Percentiles rank a stretch among this genome's conserved stretches.
phyloP scores from a whole-genome alignment of 2,113 vertebrate species.

The Sander lucioperca region DNA sequence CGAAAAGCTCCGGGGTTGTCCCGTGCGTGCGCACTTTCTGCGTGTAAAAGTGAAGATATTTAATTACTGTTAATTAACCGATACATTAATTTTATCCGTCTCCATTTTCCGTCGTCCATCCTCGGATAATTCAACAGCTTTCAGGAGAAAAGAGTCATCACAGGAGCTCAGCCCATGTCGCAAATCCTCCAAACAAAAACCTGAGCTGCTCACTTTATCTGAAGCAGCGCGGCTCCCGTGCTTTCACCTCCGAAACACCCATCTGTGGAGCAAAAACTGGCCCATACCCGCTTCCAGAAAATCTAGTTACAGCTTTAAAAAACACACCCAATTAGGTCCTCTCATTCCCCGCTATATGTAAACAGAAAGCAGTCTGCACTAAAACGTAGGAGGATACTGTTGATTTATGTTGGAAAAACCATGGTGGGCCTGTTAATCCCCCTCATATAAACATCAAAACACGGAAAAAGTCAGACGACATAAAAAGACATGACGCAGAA shows the following conservation, averaged over 20 bases:
- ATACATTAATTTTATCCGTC: slow-evolving; percentile 37
- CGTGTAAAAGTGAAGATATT: slow-evolving; percentile 18
- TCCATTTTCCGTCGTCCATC: slow-evolving; percentile 68
- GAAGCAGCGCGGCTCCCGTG: slow-evolving; percentile 35
- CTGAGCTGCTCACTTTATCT: slow-evolving; percentile 52
- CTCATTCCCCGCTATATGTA: slow-evolving; percentile 65
- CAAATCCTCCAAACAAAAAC: slow-evolving; percentile 52
- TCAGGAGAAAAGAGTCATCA: slow-evolving; percentile 45
- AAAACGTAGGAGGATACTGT: slow-evolving; percentile 27
- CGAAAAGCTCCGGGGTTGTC: not conserved
- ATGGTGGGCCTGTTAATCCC: slow-evolving; percentile 51
- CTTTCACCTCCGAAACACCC: slow-evolving; percentile 43
- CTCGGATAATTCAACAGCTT: slow-evolving; percentile 50
- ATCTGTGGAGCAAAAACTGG: slow-evolving; percentile 36
- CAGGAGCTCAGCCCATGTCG: slow-evolving; percentile 81
- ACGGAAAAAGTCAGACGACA: slow-evolving; percentile 54
- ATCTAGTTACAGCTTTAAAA: slow-evolving; percentile 25
- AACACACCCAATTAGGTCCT: slow-evolving; percentile 54
- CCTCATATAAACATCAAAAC: slow-evolving; percentile 67
- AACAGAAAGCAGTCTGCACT: slow-evolving; percentile 61
- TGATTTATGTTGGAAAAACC: slow-evolving; percentile 68
- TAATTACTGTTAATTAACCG: slow-evolving; percentile 1
- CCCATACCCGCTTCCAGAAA: slow-evolving; percentile 62
- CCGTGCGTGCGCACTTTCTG: slow-evolving; percentile 24
- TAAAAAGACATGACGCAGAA: slow-evolving; percentile 61